phyloP scores from a whole-genome alignment of 2,888 invertebrate genomes.

The Rotaria socialis region DNA sequence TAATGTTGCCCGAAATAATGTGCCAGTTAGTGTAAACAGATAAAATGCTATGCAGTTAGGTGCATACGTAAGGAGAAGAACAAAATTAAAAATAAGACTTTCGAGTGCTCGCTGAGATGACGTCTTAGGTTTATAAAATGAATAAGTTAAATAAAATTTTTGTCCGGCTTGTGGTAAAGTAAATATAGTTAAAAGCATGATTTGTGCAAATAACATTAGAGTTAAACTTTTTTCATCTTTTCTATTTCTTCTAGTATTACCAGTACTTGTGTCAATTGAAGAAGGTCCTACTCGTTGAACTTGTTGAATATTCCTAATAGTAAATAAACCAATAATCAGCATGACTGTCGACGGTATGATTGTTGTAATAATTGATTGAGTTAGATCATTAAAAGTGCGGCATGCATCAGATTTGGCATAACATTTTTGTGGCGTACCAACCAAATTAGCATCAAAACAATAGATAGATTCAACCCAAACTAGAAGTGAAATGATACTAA shows the following conservation, averaged over 20 bases:
- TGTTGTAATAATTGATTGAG: not conserved
- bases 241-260: not conserved
- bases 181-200: not conserved
- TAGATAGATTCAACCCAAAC: too few species aligned
- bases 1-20: not conserved
- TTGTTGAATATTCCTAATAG: too few species aligned
- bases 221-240: not conserved
- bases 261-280: not conserved
- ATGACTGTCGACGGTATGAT: not conserved
- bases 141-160: conserved; percentile 2
- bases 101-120: not conserved
- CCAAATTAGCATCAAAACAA: not conserved
- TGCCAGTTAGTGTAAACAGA: not conserved
- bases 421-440: not conserved
- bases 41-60: not conserved
- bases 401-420: not conserved
- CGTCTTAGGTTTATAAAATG: not conserved
- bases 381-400: not conserved
- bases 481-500: too few species aligned
- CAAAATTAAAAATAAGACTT: not conserved
- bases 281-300: not conserved
- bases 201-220: not conserved
- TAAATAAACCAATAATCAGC: too few species aligned
- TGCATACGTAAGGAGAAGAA: not conserved
- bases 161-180: not conserved